These are phyloP conservation scores for Chaetodon trifascialis DNA, from an alignment of 2,113 vertebrate species.

Conservation along the genomic window DNA sequence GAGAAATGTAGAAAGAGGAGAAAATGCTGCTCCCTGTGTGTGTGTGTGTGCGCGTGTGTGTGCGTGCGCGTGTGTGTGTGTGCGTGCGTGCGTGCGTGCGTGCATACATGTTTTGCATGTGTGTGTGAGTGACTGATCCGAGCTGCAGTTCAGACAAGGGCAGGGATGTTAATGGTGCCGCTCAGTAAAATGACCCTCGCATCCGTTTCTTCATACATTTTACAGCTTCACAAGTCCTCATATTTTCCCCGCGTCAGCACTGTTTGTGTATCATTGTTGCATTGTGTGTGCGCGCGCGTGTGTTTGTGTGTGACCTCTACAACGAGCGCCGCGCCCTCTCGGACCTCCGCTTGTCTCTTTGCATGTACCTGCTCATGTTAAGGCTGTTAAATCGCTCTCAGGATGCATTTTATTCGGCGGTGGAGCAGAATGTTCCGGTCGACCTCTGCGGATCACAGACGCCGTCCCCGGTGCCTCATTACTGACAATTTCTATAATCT, in stretches of 20 bases:
- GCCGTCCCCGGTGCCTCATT: constrained; percentile 63
- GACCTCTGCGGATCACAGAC: constrained; percentile 61
- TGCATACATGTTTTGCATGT: neutral
- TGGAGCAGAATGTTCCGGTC: constrained; percentile 26
- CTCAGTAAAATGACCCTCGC: constrained; percentile 79
- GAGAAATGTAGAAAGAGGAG: constrained; percentile 58
- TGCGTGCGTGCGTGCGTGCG: constrained; percentile 23
- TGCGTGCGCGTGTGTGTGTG: neutral
- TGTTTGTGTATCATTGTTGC: constrained; percentile 62
- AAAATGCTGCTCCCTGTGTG: constrained; percentile 16
- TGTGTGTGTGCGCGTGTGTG: constrained; percentile 4
- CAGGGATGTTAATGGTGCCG: constrained; percentile 76
- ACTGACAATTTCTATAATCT: constrained; percentile 66
- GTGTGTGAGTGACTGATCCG: constrained; percentile 47
- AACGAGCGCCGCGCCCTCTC: constrained; percentile 34
- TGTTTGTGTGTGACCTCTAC: constrained; percentile 55
- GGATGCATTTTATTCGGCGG: constrained; percentile 54
- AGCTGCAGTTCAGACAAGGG: constrained; percentile 75
- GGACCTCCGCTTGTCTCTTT: constrained; percentile 64
- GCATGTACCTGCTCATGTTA: constrained; percentile 68
- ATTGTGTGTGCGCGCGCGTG: constrained; percentile 29
- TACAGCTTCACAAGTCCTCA: constrained; percentile 57
- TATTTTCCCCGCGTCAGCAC: constrained; percentile 69
- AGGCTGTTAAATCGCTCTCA: constrained; percentile 57
- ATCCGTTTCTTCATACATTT: constrained; percentile 74